Evolutionary conservation across 1,140 invertebrate species (phyloP).

Genomic region (Trialeurodes vaporariorum): DNA sequence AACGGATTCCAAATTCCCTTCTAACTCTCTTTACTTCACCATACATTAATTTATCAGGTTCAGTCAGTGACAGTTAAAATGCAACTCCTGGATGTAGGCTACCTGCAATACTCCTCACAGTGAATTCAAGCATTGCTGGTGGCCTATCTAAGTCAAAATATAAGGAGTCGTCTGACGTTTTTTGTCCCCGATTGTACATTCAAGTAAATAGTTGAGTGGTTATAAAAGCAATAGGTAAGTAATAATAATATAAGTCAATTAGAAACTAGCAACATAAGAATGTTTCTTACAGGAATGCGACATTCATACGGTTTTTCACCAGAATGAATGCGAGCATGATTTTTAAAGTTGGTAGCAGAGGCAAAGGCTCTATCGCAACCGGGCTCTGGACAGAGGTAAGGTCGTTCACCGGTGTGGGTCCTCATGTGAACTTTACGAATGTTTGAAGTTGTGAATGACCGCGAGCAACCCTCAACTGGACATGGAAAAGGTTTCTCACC

Average conservation of each 20-base stretch:
- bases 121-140: too few relatives aligned
- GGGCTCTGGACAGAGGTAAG: constrained; percentile 45
- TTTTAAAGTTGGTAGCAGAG: constrained; percentile 58
- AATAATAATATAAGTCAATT: background rate
- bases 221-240: background rate
- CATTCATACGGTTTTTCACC: constrained; percentile 46
- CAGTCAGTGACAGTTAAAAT: too few relatives aligned
- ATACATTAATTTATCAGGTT: too few relatives aligned
- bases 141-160: too few relatives aligned
- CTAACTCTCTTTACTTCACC: too few relatives aligned
- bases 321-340: constrained; percentile 47
- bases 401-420: constrained; percentile 50
- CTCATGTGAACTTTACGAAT: constrained; percentile 52
- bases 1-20: too few relatives aligned
- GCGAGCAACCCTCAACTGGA: constrained; percentile 46
- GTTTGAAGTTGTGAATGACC: constrained; percentile 61
- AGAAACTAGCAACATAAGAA: background rate
- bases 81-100: too few relatives aligned
- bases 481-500: constrained; percentile 55
- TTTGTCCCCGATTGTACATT: background rate
- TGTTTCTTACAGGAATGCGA: constrained; percentile 35
- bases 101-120: too few relatives aligned
- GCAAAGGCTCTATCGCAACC: constrained; percentile 49
- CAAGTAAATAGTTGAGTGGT: background rate
- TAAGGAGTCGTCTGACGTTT: too few relatives aligned